phyloP scores from a whole-genome alignment of 2,797 vertebrate species.

The Aeoliscus strigatus region DNA sequence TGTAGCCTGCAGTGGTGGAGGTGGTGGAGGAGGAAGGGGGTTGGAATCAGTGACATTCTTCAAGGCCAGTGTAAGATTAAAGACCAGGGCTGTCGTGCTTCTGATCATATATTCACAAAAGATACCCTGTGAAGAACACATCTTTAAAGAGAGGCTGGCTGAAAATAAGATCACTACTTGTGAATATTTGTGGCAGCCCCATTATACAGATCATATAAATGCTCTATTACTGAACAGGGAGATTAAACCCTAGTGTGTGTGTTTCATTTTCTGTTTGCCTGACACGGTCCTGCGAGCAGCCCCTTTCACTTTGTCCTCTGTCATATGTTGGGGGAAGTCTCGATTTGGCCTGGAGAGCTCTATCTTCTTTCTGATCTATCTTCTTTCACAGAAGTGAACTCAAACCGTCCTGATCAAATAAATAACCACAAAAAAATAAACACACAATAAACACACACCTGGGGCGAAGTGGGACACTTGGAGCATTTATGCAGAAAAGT shows the following conservation, averaged over 20 bases:
- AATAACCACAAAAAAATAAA: slow-evolving; percentile 17
- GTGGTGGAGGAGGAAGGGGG: slow-evolving; percentile 14
- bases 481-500: slow-evolving; percentile 60
- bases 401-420: slow-evolving; percentile 23
- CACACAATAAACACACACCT: slow-evolving; percentile 31
- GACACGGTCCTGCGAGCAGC: slow-evolving; percentile 27
- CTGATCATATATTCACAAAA: slow-evolving; percentile 76
- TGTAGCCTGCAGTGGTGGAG: slow-evolving; percentile 50
- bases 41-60: slow-evolving; percentile 68
- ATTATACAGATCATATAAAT: slow-evolving; percentile 67
- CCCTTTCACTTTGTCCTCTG: slow-evolving; percentile 45
- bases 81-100: slow-evolving; percentile 58
- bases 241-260: slow-evolving; percentile 51
- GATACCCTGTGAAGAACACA: slow-evolving; percentile 62
- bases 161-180: slow-evolving; percentile 60
- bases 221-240: slow-evolving; percentile 50
- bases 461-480: slow-evolving; percentile 43
- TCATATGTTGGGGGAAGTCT: slow-evolving; percentile 33
- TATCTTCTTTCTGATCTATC: slow-evolving; percentile 3
- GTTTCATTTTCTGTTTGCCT: slow-evolving; percentile 45
- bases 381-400: slow-evolving; percentile 24
- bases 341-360: slow-evolving; percentile 3
- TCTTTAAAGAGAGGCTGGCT: slow-evolving; percentile 61
- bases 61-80: slow-evolving; percentile 74
- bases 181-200: slow-evolving; percentile 61